These are phyloP conservation scores for Pelosia muscerda DNA, from an alignment of 2,888 invertebrate species.

Conservation along the genomic window DNA sequence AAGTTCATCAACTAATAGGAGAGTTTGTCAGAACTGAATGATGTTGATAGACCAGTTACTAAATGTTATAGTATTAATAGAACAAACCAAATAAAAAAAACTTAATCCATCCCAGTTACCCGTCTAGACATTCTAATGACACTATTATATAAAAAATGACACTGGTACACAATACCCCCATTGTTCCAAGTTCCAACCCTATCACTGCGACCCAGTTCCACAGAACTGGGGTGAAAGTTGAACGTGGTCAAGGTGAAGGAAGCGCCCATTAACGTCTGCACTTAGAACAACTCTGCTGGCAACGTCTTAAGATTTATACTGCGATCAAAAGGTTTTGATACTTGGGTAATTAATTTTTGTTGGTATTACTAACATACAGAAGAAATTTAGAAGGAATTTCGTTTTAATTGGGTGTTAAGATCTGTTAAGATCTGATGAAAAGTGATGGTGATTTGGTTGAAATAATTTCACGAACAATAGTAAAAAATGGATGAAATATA, in stretches of 20 bases:
- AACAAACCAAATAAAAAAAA: background rate
- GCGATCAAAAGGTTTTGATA: slow-evolving; percentile 61
- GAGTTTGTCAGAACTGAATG: too few relatives aligned
- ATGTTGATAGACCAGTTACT: too few relatives aligned
- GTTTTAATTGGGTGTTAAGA: too few relatives aligned
- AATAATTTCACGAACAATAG: too few relatives aligned
- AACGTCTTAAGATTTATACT: slow-evolving; percentile 76
- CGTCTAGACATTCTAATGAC: background rate
- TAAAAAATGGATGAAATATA: too few relatives aligned
- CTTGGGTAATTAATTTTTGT: slow-evolving; percentile 50
- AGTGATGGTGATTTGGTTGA: too few relatives aligned
- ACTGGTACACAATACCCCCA: slow-evolving; percentile 19
- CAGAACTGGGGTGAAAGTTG: slow-evolving; percentile 81
- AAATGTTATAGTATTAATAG: too few relatives aligned
- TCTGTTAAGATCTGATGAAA: too few relatives aligned
- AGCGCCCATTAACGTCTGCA: slow-evolving; percentile 80
- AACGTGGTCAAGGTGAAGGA: slow-evolving; percentile 84
- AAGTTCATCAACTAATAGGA: too few relatives aligned
- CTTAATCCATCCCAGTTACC: too few relatives aligned
- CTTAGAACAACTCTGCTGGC: slow-evolving; percentile 79
- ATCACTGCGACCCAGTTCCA: slow-evolving; percentile 59
- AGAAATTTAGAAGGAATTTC: background rate
- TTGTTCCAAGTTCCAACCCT: slow-evolving; percentile 52
- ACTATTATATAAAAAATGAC: slow-evolving; percentile 3
- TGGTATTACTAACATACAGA: background rate